These are phyloP conservation scores for Macaria liturata DNA, from an alignment of 2,888 invertebrate genomes.

Conservation along the genomic window DNA sequence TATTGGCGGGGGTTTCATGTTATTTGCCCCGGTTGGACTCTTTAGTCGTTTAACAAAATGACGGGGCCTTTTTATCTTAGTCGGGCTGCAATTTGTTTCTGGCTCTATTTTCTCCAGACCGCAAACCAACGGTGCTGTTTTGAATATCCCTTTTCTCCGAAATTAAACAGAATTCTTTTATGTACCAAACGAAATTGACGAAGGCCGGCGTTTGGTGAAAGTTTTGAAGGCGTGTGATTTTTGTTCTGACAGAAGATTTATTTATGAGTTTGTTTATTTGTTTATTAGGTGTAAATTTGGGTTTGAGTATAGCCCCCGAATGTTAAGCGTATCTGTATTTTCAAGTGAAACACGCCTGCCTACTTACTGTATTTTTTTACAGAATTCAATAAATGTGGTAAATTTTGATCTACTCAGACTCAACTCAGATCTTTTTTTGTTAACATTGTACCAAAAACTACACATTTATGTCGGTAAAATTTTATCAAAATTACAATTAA, in stretches of 20 bases:
- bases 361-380: no score
- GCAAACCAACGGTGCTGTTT: conserved; percentile 69
- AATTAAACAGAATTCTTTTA: conserved; percentile 61
- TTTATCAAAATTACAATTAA: no score
- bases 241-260: background rate
- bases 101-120: conserved; percentile 73
- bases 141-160: conserved; percentile 67
- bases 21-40: conserved; percentile 64
- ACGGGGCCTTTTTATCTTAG: conserved; percentile 80
- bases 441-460: no score
- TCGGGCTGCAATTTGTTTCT: conserved; percentile 75
- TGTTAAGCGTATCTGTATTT: no score
- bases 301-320: no score
- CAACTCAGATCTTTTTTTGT: no score
- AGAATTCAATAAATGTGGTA: no score
- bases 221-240: conserved; percentile 8
- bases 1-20: conserved; percentile 51
- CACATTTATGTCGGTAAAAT: no score
- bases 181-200: conserved; percentile 13
- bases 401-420: no score
- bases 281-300: no score
- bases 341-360: no score
- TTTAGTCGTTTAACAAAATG: conserved; percentile 77
- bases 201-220: background rate
- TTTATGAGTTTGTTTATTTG: no score